Conservation (phyloP, 2,113 vertebrate genomes). For the Aleadryas rufinucha region DNA sequence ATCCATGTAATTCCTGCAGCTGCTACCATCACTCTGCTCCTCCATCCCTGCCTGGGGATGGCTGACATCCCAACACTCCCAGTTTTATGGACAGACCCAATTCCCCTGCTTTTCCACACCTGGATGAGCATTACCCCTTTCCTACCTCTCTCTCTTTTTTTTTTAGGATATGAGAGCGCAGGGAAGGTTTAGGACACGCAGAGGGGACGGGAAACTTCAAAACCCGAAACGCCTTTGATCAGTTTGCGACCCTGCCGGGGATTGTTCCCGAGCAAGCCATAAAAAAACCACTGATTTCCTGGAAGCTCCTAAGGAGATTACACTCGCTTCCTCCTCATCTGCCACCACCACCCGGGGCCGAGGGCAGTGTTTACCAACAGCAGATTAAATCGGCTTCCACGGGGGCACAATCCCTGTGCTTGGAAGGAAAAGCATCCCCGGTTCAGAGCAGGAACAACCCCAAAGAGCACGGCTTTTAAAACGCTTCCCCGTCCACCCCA, state of each 20-base stretch:
- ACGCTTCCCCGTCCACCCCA: neutral
- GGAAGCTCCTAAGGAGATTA: neutral
- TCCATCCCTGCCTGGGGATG: neutral
- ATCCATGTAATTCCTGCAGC: accelerated
- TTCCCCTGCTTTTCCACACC: neutral
- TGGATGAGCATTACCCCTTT: neutral
- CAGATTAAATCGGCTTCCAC: neutral
- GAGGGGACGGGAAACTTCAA: neutral
- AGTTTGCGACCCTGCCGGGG: neutral
- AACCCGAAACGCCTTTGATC: neutral
- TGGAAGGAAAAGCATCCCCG: neutral
- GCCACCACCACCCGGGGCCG: neutral
- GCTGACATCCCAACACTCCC: accelerated
- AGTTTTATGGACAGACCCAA: accelerated
- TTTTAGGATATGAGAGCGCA: accelerated
- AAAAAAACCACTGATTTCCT: neutral
- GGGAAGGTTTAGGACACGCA: neutral
- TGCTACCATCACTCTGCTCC: neutral
- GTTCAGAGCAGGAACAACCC: accelerated
- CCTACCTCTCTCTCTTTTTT: neutral
- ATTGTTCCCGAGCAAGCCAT: neutral
- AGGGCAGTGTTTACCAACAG: neutral
- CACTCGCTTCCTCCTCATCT: neutral
- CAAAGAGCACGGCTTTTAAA: neutral
- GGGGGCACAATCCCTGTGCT: neutral